Percentiles rank a stretch among this genome's conserved stretches.
Conservation (phyloP, 1,140 invertebrate species). For the Homarus americanus region DNA sequence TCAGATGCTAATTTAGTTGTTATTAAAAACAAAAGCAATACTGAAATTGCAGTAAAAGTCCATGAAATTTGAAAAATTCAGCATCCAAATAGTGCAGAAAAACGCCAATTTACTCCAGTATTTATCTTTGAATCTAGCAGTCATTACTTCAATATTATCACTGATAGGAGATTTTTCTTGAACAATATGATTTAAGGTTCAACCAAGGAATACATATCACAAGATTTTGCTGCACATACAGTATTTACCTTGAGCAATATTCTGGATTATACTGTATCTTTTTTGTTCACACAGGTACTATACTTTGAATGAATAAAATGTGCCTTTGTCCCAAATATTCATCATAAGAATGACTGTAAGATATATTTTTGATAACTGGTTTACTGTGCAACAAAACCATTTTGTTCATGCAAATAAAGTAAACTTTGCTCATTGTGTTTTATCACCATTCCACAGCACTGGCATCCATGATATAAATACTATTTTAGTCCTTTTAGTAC, state of each 20-base stretch:
- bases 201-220: constrained; percentile 45
- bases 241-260: background rate
- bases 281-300: background rate
- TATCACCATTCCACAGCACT: too few species aligned
- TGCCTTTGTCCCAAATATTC: background rate
- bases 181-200: background rate
- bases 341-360: background rate
- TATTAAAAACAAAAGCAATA: too few species aligned
- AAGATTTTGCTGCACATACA: background rate
- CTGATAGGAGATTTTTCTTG: background rate
- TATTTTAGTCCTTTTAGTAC: too few species aligned
- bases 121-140: background rate
- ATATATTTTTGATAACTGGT: constrained; percentile 14
- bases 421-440: background rate
- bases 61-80: too few species aligned
- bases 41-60: too few species aligned
- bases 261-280: background rate
- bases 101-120: background rate
- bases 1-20: too few species aligned
- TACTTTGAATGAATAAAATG: background rate
- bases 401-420: background rate
- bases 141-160: background rate
- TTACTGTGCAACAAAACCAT: background rate
- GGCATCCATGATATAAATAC: too few species aligned
- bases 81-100: background rate